Conservation (phyloP, 2,113 vertebrate genomes). For the Myotis yumanensis region DNA sequence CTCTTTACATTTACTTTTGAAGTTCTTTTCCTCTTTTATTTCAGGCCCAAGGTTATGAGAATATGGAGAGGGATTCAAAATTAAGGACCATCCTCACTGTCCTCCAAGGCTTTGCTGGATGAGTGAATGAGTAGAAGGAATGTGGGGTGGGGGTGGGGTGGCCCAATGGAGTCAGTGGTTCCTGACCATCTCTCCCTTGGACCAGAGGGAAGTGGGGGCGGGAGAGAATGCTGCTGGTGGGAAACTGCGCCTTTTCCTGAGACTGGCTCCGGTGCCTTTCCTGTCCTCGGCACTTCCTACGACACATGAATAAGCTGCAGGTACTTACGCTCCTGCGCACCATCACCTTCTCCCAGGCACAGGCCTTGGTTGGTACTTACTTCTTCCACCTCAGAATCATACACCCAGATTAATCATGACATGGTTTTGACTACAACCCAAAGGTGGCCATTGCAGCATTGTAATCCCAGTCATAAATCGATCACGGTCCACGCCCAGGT, state of each 20-base stretch:
- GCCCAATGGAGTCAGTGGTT: neutral
- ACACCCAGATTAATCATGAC: neutral
- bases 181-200: neutral
- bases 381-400: neutral
- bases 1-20: neutral
- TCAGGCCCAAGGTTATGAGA: neutral
- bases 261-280: neutral
- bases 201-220: neutral
- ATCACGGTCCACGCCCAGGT: neutral
- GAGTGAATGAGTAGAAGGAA: neutral
- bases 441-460: neutral
- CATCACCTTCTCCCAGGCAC: neutral
- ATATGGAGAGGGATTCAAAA: neutral
- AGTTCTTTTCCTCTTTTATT: constrained; percentile 26
- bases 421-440: neutral
- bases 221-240: neutral
- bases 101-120: neutral
- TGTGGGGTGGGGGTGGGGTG: neutral
- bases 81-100: neutral
- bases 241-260: neutral
- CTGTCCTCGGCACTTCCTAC: neutral
- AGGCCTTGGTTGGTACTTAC: neutral
- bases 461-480: neutral
- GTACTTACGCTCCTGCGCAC: accelerated
- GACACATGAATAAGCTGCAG: neutral